Evolutionary conservation across 2,888 invertebrate species (phyloP), one percentile per base, ranked within the genome.

Genomic region (Epinotia brunnichana): DNA sequence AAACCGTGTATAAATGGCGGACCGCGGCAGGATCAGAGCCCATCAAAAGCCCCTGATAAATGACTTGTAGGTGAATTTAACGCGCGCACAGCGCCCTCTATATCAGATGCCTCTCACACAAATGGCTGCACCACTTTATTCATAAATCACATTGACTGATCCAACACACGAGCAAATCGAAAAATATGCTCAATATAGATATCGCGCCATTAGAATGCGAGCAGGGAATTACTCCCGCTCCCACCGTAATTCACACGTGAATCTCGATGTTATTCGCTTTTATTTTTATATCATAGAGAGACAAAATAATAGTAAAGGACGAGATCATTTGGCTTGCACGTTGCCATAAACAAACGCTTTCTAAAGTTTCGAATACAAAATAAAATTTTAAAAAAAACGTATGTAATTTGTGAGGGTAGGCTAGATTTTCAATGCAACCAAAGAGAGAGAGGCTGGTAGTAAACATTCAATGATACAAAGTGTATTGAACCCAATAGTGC

Each of bases 101-200:
- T 66, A 68, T 64, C 72, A 51, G 57, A 60, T 62, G 66, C 74
- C 74, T 72, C 74, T 72, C 74, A 74, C 72, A 74, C 74, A 74
- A 74, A 74, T 74, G 74, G 74, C 74, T 76, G 75, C 76, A 80
- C 75, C 79, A 77, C 79, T 81, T 79, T 79, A 77, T 76, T 80
- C 83, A 86, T 87, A 87, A 87, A 88, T 87, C 87, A 88, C 80
- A 79, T 81, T 77, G 78, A 76, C 79, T 77, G 77, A 74, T 76
- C 76, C 75, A 77, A 76, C 75, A 76, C 79, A 78, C 79, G 81
- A 81, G 83, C 84, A 85, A 85, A 86, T 87, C 83, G 83, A 83
- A 85, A 81, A 87, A 86, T 85, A 85, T 84, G 81, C 80, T 84
- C 82, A 82, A 85, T 85, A 83, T 82, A 85, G 84, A 86, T 86